Base-by-base conservation (phyloP, 1,140 invertebrate genomes). In the Leptonema lineaticorne region DNA sequence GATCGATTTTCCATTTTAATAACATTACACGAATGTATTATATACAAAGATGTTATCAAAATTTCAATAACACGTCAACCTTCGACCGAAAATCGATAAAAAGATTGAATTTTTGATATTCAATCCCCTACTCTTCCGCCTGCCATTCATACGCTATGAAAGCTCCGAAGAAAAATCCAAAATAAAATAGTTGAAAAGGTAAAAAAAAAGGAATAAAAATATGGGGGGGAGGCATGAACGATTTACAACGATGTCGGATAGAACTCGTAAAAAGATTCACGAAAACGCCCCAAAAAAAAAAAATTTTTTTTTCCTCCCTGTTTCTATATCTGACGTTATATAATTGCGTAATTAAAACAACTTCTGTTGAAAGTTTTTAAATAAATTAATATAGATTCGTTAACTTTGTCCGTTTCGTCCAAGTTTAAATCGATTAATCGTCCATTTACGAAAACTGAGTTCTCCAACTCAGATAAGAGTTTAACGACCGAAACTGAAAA, bases 11-110 rank as follows among this genome's bases (percentile, higher is more conserved):
- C 27, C 24, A 53, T 24, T 26, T 53, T 24, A 1, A 14, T 26
- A 24, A 8, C 50, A 24, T 53, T 26, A 53, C 27, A 53, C 20
- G 22, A 50, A 16, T 3, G 46, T 22, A 50, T 18, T 16, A 26
- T n/a, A n/a, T n/a, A n/a, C n/a, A n/a, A 11, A 11, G 57, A 59
- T 59, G 27, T 37, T 59, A 59, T 59, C 57, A 33, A 59, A 53
- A 59, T 59, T 59, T 59, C 57, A 59, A 59, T 59, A 59, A 59
- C 57, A 59, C 57, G 28, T 59, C 57, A 59, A 24, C 57, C 57
- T 59, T 59, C 57, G 28, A 28, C 57, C 20, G 18, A 59, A 33
- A 59, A 59, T 59, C 57, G 28, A 59, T 59, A 59, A 8, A 33
- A 33, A 59, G 57, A 59, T 59, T 33, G 30, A 59, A 59, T 16